Evolutionary conservation across 30 jellyfish, hydroid and myxozoan species (phyloP).

Genomic region (Aurelia sp.): DNA sequence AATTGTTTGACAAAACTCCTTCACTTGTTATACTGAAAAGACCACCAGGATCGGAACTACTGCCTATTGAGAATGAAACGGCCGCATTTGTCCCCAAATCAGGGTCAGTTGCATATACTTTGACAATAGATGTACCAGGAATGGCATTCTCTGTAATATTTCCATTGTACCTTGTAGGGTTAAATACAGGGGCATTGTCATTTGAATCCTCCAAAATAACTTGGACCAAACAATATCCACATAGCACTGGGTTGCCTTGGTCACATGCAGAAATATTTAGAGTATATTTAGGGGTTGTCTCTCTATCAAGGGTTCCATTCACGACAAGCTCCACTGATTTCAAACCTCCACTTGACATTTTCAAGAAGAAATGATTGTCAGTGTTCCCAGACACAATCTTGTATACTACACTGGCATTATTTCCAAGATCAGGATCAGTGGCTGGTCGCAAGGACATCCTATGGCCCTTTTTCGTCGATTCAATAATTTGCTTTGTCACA

Average conservation of each 20-base stretch:
- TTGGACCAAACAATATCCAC: constrained; percentile 66
- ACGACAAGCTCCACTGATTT: constrained; percentile 60
- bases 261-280: constrained; percentile 89
- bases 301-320: constrained; percentile 69
- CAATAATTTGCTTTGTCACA: constrained; percentile 24
- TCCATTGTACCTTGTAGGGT: constrained; percentile 69
- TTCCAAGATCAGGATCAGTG: constrained; percentile 72
- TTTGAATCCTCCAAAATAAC: constrained; percentile 78
- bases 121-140: constrained; percentile 48
- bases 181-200: constrained; percentile 90
- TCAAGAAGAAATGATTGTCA: constrained; percentile 27
- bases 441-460: constrained; percentile 63
- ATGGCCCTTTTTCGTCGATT: constrained; percentile 49
- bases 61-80: constrained; percentile 60
- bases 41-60: constrained; percentile 45
- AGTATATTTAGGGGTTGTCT: constrained; percentile 28
- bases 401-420: constrained; percentile 60
- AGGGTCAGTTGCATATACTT: constrained; percentile 81
- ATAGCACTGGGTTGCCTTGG: constrained; percentile 66
- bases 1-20: constrained; percentile 58
- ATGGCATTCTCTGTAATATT: constrained; percentile 74
- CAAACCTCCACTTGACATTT: constrained; percentile 2
- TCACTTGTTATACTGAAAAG: constrained; percentile 41
- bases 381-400: constrained; percentile 70
- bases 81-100: constrained; percentile 86